phyloP scores from a whole-genome alignment of 2,888 invertebrate genomes.

The Melinopterus prodromus region DNA sequence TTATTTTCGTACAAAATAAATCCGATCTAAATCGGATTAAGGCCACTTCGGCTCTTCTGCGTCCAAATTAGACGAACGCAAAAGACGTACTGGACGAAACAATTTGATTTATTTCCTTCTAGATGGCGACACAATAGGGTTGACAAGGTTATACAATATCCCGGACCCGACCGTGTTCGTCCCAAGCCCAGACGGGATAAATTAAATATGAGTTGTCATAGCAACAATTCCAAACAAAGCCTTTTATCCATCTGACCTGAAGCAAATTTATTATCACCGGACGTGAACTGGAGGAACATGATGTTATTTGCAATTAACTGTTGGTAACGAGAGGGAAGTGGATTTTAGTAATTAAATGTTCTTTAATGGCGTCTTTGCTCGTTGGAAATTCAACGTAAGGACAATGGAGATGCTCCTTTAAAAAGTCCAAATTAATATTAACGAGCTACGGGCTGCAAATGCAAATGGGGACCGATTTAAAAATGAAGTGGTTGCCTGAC shows the following conservation, averaged over 20 bases:
- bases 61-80: neutral
- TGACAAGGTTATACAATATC: neutral
- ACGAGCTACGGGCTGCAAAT: slow-evolving; percentile 35
- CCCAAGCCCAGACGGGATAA: neutral
- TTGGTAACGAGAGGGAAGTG: slow-evolving; percentile 9
- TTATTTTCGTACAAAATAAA: too few relatives aligned
- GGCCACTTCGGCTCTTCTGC: neutral
- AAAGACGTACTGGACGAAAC: neutral
- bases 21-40: too few relatives aligned
- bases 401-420: slow-evolving; percentile 34
- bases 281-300: too few relatives aligned
- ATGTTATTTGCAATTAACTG: too few relatives aligned
- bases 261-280: slow-evolving; percentile 5
- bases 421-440: slow-evolving; percentile 37
- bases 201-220: neutral
- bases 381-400: slow-evolving; percentile 33
- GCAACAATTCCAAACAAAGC: neutral
- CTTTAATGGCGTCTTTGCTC: slow-evolving; percentile 29
- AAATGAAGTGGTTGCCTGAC: slow-evolving; percentile 33
- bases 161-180: neutral
- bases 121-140: neutral
- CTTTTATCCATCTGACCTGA: slow-evolving; percentile 6
- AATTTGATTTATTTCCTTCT: neutral
- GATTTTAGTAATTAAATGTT: slow-evolving; percentile 18
- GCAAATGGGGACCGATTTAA: slow-evolving; percentile 39